Evolutionary conservation across 2,797 vertebrate species (phyloP).

Genomic region (Hyperoplus lanceolatus): DNA sequence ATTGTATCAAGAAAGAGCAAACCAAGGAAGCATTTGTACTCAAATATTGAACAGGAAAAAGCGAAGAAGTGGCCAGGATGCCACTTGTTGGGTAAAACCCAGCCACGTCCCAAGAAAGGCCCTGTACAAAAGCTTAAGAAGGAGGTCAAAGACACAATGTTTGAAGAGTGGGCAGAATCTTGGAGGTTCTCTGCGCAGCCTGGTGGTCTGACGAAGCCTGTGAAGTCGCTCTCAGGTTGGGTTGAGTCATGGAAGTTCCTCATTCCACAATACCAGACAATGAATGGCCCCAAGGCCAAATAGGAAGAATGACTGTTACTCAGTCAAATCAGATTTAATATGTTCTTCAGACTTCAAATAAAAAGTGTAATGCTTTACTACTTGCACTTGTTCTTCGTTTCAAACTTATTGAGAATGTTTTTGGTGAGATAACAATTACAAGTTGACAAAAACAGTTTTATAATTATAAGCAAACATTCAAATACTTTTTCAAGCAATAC

Average conservation of each 20-base stretch:
- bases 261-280: constrained; percentile 37
- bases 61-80: constrained; percentile 61
- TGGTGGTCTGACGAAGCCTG: constrained; percentile 21
- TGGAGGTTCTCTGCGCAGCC: constrained; percentile 60
- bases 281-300: constrained; percentile 32
- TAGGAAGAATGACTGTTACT: background rate
- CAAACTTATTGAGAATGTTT: background rate
- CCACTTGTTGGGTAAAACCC: constrained; percentile 70
- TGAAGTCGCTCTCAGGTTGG: constrained; percentile 53
- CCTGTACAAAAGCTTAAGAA: background rate
- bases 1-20: constrained; percentile 38
- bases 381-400: background rate
- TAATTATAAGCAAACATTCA: too few relatives aligned
- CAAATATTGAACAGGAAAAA: constrained; percentile 37
- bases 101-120: constrained; percentile 61
- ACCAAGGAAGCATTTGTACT: constrained; percentile 36
- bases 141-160: constrained; percentile 27
- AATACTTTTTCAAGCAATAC: too few relatives aligned
- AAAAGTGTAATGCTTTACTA: background rate
- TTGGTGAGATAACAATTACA: background rate
- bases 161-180: constrained; percentile 68
- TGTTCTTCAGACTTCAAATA: background rate
- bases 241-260: constrained; percentile 73
- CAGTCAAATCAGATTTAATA: too few relatives aligned
- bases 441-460: too few relatives aligned